phyloP scores from a whole-genome alignment of 2,113 vertebrate genomes.

The Ctenodactylus gundi region DNA sequence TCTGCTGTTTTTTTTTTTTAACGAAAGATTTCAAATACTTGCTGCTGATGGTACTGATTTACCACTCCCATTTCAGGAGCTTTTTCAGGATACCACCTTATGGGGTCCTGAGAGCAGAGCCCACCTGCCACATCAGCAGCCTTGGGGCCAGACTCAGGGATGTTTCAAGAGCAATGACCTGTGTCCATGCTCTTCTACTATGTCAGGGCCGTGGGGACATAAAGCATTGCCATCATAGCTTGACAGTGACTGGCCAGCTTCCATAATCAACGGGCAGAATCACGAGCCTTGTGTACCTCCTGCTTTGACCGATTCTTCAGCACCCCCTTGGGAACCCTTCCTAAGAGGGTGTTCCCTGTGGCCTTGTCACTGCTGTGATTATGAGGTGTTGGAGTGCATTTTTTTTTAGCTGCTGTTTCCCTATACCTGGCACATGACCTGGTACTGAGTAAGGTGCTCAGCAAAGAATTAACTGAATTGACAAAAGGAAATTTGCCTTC shows the following conservation, averaged over 20 bases:
- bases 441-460: not conserved
- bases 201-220: not conserved
- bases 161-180: not conserved
- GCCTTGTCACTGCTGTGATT: not conserved
- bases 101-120: not conserved
- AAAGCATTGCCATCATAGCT: not conserved
- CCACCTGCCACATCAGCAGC: not conserved
- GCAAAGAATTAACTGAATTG: not conserved
- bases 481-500: not conserved
- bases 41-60: not conserved
- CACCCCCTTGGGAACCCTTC: too few species aligned
- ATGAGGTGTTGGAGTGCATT: not conserved
- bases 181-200: not conserved
- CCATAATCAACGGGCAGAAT: not conserved
- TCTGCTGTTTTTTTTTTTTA: not conserved
- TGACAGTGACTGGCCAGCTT: not conserved
- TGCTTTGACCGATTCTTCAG: not conserved
- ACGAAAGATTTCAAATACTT: not conserved
- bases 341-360: not conserved
- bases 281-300: not conserved
- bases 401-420: not conserved
- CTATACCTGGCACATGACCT: not conserved
- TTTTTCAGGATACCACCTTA: too few species aligned
- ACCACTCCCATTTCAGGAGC: not conserved
- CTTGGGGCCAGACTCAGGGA: accelerated